phyloP scores from a whole-genome alignment of 2,797 vertebrate species.

The Sitta carolinensis region DNA sequence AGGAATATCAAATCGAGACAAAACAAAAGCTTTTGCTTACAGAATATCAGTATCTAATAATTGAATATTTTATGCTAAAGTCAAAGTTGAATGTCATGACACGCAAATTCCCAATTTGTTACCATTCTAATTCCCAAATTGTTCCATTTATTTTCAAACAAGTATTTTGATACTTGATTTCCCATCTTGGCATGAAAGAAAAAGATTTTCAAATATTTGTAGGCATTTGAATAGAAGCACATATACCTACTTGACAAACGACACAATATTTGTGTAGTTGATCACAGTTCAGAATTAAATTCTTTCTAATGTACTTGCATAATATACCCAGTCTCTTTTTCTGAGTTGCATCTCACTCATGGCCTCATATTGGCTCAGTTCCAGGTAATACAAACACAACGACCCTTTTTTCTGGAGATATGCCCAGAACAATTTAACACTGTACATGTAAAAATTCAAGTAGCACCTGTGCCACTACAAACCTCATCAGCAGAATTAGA shows the following conservation, averaged over 20 bases:
- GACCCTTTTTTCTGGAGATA: neutral
- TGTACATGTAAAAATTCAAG: neutral
- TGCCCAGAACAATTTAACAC: neutral
- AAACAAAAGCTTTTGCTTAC: neutral
- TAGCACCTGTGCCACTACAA: neutral
- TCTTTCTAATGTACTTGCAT: neutral
- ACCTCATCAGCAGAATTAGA: neutral
- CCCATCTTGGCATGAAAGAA: neutral
- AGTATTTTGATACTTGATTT: neutral
- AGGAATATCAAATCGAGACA: neutral
- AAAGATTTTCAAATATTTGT: neutral
- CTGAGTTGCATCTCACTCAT: neutral
- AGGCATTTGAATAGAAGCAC: neutral
- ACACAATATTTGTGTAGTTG: neutral
- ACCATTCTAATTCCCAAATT: neutral
- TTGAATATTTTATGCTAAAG: neutral
- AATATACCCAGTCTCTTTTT: neutral
- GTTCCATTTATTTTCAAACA: neutral
- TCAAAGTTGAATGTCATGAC: neutral
- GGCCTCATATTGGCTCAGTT: neutral
- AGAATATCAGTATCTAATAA: neutral
- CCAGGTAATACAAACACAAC: neutral
- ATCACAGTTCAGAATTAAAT: neutral
- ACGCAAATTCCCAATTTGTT: neutral
- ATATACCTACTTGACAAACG: neutral